These are phyloP conservation scores for Ochlodes sylvanus DNA, from an alignment of 2,888 invertebrate genomes.

Conservation along the genomic window DNA sequence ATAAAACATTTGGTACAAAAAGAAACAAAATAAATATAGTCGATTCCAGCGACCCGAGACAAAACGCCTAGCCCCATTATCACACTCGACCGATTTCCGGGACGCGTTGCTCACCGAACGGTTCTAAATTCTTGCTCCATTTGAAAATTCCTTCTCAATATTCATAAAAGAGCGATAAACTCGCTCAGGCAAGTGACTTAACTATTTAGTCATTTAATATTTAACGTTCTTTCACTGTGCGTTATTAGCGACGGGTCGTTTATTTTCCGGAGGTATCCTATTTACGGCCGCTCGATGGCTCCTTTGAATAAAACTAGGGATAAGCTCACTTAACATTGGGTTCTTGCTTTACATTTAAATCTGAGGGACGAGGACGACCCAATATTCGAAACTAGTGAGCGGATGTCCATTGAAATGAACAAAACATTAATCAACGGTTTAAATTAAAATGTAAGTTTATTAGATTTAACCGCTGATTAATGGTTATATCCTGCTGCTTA, in stretches of 20 bases:
- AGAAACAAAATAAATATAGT: conserved; percentile 9
- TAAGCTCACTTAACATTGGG: background rate
- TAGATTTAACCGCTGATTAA: no score
- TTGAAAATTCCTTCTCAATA: conserved; percentile 19
- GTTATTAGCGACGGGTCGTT: conserved; percentile 12
- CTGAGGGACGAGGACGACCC: background rate
- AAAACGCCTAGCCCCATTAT: background rate
- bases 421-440: background rate
- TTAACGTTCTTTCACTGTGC: conserved; percentile 8
- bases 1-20: background rate
- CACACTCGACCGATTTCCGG: conserved; percentile 9
- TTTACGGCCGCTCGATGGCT: conserved; percentile 1
- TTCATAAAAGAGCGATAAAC: conserved; percentile 15
- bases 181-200: conserved; percentile 14
- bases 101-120: background rate
- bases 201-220: conserved; percentile 14
- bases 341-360: conserved; percentile 3
- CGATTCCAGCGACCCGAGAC: background rate
- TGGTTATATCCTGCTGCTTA: no score
- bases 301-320: conserved; percentile 5
- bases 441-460: no score
- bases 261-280: conserved; percentile 4
- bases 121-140: conserved; percentile 5
- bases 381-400: background rate
- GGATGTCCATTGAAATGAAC: background rate